Evolutionary conservation across 2,888 invertebrate species (phyloP), one percentile per base, ranked within the genome.

Genomic region (Drosophila setosimentum): DNA sequence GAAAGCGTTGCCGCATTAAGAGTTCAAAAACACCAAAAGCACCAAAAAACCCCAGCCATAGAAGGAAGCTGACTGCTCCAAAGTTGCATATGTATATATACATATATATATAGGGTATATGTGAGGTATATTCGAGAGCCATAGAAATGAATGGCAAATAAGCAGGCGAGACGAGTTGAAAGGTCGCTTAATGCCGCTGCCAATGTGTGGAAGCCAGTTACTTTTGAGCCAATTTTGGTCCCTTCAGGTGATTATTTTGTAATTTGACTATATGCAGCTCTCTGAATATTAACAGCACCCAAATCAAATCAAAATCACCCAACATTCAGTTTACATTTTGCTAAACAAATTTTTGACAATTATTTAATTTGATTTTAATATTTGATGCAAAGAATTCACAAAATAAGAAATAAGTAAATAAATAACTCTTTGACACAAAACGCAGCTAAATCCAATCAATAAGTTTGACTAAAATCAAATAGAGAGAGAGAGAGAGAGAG

Each of bases 241-340:
- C 62, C 65, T 80, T 66, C 48, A 70, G 71, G 63, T 79, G 69
- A 76, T 87, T 72, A 63, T 84, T 76, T 68, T 50, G 60, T 65
- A 62, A 78, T 61, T 58, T 71, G 65, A 67, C 69, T 80, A 63
- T 37, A 51, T 65, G 55, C 42, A 61, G 62, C 60, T 59, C 68
- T 42, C 8, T 21, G 27, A 32, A 60, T 65, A 49, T 72, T 57
- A 75, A 67, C 65, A 58, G 57, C 57, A 71, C 55, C 51, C 64
- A 49, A 65, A 69, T 64, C 61, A 57, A 74, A 64, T 75, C 65
- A 40, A 50, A 32, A 51, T 49, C 24, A 48, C 21, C 13, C 33
- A 11, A 67, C 53, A 63, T 40, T 42, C n/a, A n/a, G n/a, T n/a
- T n/a, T n/a, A n/a, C n/a, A n/a, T n/a, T n/a, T n/a, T n/a, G n/a